Percentiles rank a stretch among this genome's conserved stretches.
Conservation (phyloP, 2,113 vertebrate genomes). For the Spermophilus dauricus region DNA sequence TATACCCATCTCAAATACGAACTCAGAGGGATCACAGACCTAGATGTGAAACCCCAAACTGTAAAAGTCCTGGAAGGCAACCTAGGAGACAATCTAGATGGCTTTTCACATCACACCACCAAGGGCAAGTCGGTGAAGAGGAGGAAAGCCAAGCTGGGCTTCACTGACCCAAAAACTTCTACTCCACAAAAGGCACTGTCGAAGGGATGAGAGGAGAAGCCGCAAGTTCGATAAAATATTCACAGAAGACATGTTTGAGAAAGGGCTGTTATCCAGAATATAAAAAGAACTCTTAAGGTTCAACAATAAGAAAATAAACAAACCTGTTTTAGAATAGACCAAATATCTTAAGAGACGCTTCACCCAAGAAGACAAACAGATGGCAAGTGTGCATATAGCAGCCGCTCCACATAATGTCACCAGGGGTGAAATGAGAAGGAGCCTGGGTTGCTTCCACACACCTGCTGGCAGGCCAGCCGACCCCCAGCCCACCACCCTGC, state of each 20-base stretch:
- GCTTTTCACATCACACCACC: not conserved
- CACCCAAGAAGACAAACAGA: not conserved
- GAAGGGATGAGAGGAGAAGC: not conserved
- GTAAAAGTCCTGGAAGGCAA: not conserved
- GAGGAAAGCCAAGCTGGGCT: not conserved
- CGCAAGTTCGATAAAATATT: not conserved
- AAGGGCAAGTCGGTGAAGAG: not conserved
- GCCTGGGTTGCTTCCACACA: not conserved
- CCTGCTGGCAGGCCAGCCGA: not conserved
- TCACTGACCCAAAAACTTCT: not conserved
- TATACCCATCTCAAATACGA: not conserved
- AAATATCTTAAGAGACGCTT: not conserved
- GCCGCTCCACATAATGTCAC: not conserved
- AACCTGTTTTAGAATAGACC: not conserved
- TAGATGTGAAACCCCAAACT: not conserved
- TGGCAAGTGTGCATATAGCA: not conserved
- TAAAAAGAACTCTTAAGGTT: not conserved
- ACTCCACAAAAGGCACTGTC: not conserved
- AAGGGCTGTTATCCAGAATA: not conserved
- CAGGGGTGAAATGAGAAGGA: not conserved
- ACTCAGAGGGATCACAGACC: not conserved
- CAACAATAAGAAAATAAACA: not conserved
- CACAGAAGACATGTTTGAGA: not conserved
- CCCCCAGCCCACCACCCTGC: not conserved
- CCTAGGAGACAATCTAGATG: not conserved